phyloP scores from a whole-genome alignment of 2,113 vertebrate species.

The Leptosomus discolor region DNA sequence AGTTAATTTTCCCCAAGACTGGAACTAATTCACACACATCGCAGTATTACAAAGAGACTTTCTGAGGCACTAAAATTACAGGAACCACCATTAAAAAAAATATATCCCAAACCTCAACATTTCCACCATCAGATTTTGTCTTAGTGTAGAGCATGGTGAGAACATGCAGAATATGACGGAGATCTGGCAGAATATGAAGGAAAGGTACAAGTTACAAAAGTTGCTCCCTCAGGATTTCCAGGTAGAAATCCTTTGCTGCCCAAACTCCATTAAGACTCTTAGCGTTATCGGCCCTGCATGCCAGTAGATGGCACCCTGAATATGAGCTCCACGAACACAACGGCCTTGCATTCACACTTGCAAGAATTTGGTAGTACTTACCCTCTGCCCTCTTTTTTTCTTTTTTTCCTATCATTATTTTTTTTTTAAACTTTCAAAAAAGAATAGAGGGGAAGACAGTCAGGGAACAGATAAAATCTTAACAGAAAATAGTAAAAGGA shows the following conservation, averaged over 20 bases:
- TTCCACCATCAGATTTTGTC: neutral
- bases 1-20: neutral
- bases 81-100: neutral
- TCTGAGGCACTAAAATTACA: neutral
- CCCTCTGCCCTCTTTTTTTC: neutral
- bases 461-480: neutral
- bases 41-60: neutral
- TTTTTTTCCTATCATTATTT: no score
- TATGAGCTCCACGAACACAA: constrained; percentile 9
- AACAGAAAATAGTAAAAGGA: neutral
- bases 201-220: neutral
- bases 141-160: neutral
- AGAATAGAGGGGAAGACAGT: neutral
- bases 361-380: neutral
- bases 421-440: neutral
- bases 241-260: neutral
- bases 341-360: rapidly evolving
- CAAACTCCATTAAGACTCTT: neutral
- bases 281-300: neutral
- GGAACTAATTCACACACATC: neutral
- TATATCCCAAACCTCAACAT: neutral
- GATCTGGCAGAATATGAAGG: neutral
- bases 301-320: constrained; percentile 64
- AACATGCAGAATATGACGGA: neutral
- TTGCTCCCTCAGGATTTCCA: neutral